Evolutionary conservation across 2,797 vertebrate genomes (phyloP).

Genomic region (Leuciscus waleckii): DNA sequence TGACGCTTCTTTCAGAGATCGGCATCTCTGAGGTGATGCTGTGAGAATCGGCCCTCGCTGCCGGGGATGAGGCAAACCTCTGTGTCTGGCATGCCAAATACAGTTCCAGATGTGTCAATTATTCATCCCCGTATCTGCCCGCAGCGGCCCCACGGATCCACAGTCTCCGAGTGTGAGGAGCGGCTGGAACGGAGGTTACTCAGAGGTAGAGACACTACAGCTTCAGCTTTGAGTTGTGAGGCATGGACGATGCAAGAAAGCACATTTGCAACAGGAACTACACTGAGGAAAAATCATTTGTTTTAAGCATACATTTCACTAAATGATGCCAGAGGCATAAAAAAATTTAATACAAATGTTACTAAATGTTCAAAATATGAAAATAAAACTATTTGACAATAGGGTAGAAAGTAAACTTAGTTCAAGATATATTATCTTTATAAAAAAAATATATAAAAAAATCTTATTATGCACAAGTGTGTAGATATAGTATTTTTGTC

Average conservation of each 20-base stretch:
- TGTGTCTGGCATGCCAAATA: slow-evolving; percentile 53
- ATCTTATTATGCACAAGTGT: not conserved
- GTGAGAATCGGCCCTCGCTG: slow-evolving; percentile 52
- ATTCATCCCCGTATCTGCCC: slow-evolving; percentile 62
- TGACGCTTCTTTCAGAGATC: slow-evolving; percentile 66
- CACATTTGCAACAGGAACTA: not conserved
- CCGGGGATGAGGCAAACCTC: slow-evolving; percentile 51
- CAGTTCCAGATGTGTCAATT: slow-evolving; percentile 63
- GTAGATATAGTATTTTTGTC: too few relatives aligned
- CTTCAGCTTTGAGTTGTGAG: not conserved
- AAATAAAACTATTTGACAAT: not conserved
- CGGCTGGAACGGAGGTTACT: slow-evolving; percentile 8
- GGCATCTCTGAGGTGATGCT: slow-evolving; percentile 60
- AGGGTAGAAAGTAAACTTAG: not conserved
- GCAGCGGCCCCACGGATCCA: slow-evolving; percentile 33
- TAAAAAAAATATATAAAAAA: not conserved
- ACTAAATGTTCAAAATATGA: not conserved
- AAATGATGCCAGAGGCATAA: not conserved
- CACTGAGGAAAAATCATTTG: not conserved
- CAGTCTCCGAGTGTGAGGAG: slow-evolving; percentile 38
- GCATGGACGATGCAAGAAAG: not conserved
- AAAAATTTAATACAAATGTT: rapidly evolving
- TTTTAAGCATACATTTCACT: not conserved
- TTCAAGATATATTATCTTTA: not conserved
- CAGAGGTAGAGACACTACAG: not conserved